Base-by-base conservation (phyloP, 1,140 invertebrate species). In the Nasonia longicornis region DNA sequence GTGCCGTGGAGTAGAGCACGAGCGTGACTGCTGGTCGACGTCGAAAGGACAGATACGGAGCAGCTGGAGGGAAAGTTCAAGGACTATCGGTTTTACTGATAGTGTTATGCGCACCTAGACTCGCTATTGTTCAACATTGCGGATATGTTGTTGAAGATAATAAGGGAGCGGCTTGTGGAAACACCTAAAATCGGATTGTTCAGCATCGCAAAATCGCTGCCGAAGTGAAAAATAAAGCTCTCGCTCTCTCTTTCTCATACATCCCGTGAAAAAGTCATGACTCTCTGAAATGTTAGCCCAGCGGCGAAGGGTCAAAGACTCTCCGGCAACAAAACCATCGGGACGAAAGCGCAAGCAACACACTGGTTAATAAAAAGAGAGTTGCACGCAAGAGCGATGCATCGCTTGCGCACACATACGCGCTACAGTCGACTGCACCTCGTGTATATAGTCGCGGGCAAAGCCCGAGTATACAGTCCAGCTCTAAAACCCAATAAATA, bases 401-500 rank as follows among this genome's bases (percentile, higher is more conserved):
- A 48, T 10, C 45, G 45, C 45, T 12, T 10, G 45, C 45, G 12
- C 45, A 48, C 45, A 16, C 52, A 16, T n/a, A 20, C 20, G 35
- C 20, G 4, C 26, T 3, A 71, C 35, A 35, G 64, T 67, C 20
- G 52, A 58, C 52, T 67, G 64, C 29, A 29, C 26, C 69, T 26
- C 10, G 69, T 31, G 7, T 11, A 42, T 42, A 42, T 10, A 42
- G 38, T 10, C 69, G 14, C 7, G 14, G 26, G 1, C 35, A 31
- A 31, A 22, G 26, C 71, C 45, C 71, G 45, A 48, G 38, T 31
- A 12, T 67, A 12, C 6, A 64, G 22, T 8, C 8, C 22, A 26
- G 26, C 26, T 67, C 64, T 11, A n/a, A 10, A 42, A 38, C 11
- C 20, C 73, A 35, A 67, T 80, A 80, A 80, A 69, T 80, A 80